phyloP scores from a whole-genome alignment of 2,888 invertebrate genomes.

The Andrena bicolor region DNA sequence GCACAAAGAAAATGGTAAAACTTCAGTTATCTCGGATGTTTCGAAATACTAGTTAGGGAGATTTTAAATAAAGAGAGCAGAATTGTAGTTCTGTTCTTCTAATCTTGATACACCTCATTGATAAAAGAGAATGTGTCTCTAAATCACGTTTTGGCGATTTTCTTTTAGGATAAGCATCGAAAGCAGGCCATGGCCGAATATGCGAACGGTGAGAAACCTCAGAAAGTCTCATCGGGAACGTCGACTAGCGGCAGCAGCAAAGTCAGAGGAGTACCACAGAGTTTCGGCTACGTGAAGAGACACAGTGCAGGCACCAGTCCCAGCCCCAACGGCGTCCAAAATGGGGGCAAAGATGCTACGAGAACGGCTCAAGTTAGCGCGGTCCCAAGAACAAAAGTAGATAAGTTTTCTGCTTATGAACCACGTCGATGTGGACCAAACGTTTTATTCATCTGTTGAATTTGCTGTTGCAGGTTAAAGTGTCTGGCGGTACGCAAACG shows the following conservation, averaged over 20 bases:
- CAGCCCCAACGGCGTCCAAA: constrained; percentile 84
- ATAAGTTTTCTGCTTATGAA: not conserved
- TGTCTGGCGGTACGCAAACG: constrained; percentile 96
- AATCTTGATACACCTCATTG: not conserved
- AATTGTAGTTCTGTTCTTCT: too few relatives aligned
- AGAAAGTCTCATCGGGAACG: constrained; percentile 82
- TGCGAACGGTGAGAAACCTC: constrained; percentile 82
- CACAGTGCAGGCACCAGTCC: constrained; percentile 86
- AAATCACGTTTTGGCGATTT: not conserved
- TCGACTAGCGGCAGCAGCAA: constrained; percentile 87
- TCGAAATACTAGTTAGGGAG: too few relatives aligned
- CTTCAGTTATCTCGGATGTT: too few relatives aligned
- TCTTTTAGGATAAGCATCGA: constrained; percentile 79
- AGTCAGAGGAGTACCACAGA: constrained; percentile 91
- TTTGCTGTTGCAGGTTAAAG: constrained; percentile 87
- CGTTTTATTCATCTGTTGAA: not conserved
- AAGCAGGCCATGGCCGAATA: constrained; percentile 83
- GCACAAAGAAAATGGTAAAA: too few relatives aligned
- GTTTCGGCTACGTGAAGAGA: constrained; percentile 94
- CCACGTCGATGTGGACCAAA: not conserved
- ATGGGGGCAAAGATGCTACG: constrained; percentile 83
- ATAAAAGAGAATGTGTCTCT: not conserved
- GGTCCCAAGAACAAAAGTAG: constrained; percentile 92
- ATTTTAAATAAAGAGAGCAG: too few relatives aligned
- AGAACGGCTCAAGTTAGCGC: constrained; percentile 94